Evolutionary conservation across 35 echinoderm and acorn worm species (phyloP), one percentile per base, ranked within the genome.

Genomic region (Apostichopus californicus): DNA sequence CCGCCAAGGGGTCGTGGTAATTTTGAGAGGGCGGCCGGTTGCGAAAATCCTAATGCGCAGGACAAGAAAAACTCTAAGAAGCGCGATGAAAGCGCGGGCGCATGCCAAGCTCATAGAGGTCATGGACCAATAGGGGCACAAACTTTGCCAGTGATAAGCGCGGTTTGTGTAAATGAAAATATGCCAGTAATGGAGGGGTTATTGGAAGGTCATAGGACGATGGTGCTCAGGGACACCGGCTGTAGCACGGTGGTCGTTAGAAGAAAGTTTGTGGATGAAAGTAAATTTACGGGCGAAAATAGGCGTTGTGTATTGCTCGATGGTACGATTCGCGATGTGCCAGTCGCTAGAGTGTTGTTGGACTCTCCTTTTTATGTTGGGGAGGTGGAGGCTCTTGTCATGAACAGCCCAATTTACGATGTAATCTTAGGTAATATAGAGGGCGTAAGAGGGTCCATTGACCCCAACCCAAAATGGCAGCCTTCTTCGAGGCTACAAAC

Each of bases 391-490:
- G 5, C 6, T 59, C 57, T 59, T 5, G 57, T 59, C 10, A 59
- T 59, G 57, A 10, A 59, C 6, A 59, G 10, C 57, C 57, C 57
- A 10, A 59, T 59, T 8, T 59, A 59, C 57, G 1, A 1, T 59
- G 57, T 59, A 59, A 59, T 94, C 10, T 46, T 94, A 18, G 93
- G 93, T 72, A 94, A 94, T 57, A 70, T 94, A 57, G 22, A 91
- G 21, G 90, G 93, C 23, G 93, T 92, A 56, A 82, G 46, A 25
- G 24, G 24, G 24, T 25, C 24, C 24, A 25, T 25, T 0, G 24
- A 25, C 24, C 24, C 24, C 24, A 25, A 25, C 24, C 24, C 24
- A 25, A 25, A 25, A 25, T 25, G 24, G 24, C 24, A 25, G 24
- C 24, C 24, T 25, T 25, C 24, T 25, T 25, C 24, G 24, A 25